phyloP scores from a whole-genome alignment of 2,113 vertebrate genomes.

The Cricetomys ansorgei region DNA sequence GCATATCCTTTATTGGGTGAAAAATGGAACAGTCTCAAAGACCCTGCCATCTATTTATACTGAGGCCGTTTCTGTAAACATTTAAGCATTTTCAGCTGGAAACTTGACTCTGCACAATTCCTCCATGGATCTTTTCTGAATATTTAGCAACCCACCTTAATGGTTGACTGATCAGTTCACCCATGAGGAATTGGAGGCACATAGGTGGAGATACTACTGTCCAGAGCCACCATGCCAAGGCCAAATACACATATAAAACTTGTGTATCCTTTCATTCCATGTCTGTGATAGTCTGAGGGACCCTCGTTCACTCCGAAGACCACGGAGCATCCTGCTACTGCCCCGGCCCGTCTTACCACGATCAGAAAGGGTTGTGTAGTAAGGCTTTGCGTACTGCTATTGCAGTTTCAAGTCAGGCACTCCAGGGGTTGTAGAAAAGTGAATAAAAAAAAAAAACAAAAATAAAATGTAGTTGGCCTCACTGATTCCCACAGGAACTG shows the following conservation, averaged over 20 bases:
- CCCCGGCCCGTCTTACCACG: constrained; percentile 9
- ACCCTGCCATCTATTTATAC: background rate
- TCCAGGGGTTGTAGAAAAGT: constrained; percentile 34
- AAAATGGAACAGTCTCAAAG: constrained; percentile 6
- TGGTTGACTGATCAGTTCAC: background rate
- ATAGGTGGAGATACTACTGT: background rate
- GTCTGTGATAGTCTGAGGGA: background rate
- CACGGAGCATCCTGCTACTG: background rate
- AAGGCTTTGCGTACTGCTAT: background rate
- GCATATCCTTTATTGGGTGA: background rate
- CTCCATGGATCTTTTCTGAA: background rate
- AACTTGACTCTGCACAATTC: background rate
- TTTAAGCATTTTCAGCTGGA: background rate
- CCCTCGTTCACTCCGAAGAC: background rate
- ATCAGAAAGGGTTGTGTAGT: background rate
- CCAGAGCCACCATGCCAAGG: background rate
- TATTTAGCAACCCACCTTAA: background rate
- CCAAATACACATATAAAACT: background rate
- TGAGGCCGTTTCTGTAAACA: background rate
- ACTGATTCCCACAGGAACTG: constrained; percentile 42
- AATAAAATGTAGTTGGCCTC: constrained; percentile 43
- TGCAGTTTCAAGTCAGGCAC: background rate
- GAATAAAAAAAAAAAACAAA: background rate
- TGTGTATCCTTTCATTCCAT: background rate
- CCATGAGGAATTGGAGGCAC: background rate